Percentiles rank a stretch among this genome's conserved stretches.
Conservation (phyloP, 2,797 vertebrate genomes). For the Chloroceryle inda region DNA sequence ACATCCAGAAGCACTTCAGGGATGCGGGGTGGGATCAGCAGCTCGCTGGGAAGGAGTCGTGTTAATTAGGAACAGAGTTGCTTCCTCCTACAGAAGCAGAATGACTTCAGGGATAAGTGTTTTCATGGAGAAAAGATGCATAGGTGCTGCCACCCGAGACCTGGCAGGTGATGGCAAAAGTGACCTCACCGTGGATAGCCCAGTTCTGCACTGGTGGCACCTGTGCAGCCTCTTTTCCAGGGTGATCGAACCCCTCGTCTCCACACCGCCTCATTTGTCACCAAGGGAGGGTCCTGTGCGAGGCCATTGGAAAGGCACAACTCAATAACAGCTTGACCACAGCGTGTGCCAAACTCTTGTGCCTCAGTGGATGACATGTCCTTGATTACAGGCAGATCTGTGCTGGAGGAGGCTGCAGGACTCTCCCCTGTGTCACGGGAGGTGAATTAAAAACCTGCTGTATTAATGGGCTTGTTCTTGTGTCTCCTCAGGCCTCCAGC, state of each 20-base stretch:
- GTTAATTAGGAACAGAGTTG: slow-evolving; percentile 13
- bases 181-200: background rate
- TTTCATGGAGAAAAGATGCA: background rate
- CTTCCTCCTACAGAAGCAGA: background rate
- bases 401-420: background rate
- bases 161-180: background rate
- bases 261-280: background rate
- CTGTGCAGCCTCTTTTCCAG: background rate
- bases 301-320: background rate
- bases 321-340: background rate
- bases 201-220: background rate
- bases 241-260: background rate
- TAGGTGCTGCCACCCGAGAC: background rate
- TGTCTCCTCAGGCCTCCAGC: slow-evolving; percentile 72
- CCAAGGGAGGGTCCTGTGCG: background rate
- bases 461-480: background rate
- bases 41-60: background rate
- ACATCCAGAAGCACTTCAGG: background rate
- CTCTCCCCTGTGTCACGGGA: rapidly evolving
- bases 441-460: background rate
- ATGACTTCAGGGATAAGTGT: background rate
- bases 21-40: background rate
- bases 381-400: background rate
- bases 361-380: background rate
- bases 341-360: background rate